A percentile compares a stretch with the other conserved stretches of the same genome.
Evolutionary conservation across 1,140 invertebrate genomes (phyloP).

Genomic region (Macrosteles quadrilineatus): DNA sequence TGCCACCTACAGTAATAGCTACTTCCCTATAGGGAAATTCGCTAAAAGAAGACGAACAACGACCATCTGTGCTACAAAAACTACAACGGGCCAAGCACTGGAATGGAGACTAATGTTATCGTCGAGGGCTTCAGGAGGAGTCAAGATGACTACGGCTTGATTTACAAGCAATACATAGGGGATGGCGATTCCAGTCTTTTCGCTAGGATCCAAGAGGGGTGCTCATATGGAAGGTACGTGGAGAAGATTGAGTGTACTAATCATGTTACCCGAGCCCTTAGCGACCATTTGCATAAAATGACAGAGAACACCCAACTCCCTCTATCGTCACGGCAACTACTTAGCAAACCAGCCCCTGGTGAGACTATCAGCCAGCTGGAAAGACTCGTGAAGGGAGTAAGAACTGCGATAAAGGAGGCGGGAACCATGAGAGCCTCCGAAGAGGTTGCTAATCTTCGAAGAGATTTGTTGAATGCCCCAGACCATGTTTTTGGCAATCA

Average conservation of each 20-base stretch:
- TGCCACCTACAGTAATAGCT: too few relatives aligned
- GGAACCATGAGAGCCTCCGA: background rate
- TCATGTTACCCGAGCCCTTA: conserved; percentile 26
- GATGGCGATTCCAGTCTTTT: background rate
- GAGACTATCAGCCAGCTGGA: conserved; percentile 7
- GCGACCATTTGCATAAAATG: background rate
- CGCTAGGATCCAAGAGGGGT: too few relatives aligned
- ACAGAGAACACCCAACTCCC: background rate
- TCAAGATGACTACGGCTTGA: too few relatives aligned
- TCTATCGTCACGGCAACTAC: background rate
- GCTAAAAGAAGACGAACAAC: too few relatives aligned
- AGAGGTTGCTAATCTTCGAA: background rate
- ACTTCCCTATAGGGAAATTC: too few relatives aligned
- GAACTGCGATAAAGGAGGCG: conserved; percentile 11
- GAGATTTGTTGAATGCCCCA: background rate
- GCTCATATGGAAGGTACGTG: conserved; percentile 25
- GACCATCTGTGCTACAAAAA: too few relatives aligned
- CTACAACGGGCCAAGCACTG: too few relatives aligned
- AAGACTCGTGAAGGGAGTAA: background rate
- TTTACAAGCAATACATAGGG: too few relatives aligned
- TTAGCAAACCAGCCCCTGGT: background rate
- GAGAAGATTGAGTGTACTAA: conserved; percentile 32
- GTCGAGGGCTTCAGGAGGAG: too few relatives aligned
- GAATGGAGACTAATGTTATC: too few relatives aligned
- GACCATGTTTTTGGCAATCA: conserved; percentile 13